Conservation (phyloP, 2,888 invertebrate genomes). For the Clusia tigrina region DNA sequence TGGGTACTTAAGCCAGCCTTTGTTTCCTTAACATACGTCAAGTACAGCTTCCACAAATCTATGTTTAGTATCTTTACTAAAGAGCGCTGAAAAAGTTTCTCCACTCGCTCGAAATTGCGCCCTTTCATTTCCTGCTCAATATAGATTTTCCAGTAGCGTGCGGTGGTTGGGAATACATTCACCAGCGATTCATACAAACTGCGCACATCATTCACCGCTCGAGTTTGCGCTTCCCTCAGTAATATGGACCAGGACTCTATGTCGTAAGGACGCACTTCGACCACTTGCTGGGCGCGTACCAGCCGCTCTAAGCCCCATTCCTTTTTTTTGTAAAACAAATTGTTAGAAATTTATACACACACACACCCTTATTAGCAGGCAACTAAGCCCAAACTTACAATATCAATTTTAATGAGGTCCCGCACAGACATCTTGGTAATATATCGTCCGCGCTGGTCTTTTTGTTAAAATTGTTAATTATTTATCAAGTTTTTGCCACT, state of each 20-base stretch:
- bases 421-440: conserved; percentile 59
- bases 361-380: neutral
- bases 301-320: conserved; percentile 90
- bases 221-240: conserved; percentile 89
- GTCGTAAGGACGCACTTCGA: conserved; percentile 90
- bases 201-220: conserved; percentile 88
- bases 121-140: conserved; percentile 98
- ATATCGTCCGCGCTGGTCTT: too few species aligned
- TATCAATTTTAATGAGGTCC: conserved; percentile 63
- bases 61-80: conserved; percentile 98
- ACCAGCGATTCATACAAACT: conserved; percentile 94
- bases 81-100: conserved; percentile 98
- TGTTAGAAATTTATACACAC: neutral
- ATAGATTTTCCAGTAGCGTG: conserved; percentile 98
- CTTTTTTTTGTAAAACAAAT: conserved; percentile 67
- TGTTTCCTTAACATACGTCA: conserved; percentile 98
- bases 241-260: conserved; percentile 98
- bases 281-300: conserved; percentile 81
- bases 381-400: conserved; percentile 50
- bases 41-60: conserved; percentile 97
- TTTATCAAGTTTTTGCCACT: too few species aligned
- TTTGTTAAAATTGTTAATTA: too few species aligned
- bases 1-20: conserved; percentile 91
- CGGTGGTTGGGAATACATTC: conserved; percentile 92
- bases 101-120: conserved; percentile 96